These are phyloP conservation scores for Chironomus riparius DNA, from an alignment of 2,888 invertebrate genomes.

Conservation along the genomic window DNA sequence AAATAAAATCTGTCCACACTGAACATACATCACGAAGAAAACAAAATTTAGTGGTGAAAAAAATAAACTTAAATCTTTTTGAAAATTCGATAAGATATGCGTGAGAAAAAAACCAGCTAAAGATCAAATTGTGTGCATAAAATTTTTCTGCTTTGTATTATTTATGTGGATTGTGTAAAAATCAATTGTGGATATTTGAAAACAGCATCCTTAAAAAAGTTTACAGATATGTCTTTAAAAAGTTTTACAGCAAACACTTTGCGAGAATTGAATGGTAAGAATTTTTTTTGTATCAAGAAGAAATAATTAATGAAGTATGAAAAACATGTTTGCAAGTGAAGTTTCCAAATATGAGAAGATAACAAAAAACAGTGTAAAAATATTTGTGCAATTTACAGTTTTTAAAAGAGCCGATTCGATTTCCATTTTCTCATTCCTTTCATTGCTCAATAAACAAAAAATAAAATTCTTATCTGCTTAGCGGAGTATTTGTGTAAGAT, in stretches of 20 bases:
- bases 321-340: neutral
- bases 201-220: neutral
- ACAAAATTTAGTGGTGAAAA: too few species aligned
- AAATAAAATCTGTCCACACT: too few species aligned
- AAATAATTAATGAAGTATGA: neutral
- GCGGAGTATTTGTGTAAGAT: too few species aligned
- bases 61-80: too few species aligned
- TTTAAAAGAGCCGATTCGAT: neutral
- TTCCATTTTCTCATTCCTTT: neutral
- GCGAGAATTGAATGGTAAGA: conserved; percentile 7
- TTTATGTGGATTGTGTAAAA: neutral
- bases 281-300: neutral
- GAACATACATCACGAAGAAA: too few species aligned
- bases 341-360: neutral
- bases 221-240: conserved; percentile 6
- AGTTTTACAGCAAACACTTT: conserved; percentile 13
- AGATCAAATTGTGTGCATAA: neutral
- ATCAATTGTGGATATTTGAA: neutral
- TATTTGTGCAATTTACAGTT: neutral
- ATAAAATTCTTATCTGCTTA: neutral
- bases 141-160: neutral
- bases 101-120: neutral
- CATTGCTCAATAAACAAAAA: neutral
- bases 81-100: neutral
- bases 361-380: neutral